These are phyloP conservation scores for Littorina saxatilis DNA, from an alignment of 1,140 invertebrate genomes.

Conservation along the genomic window DNA sequence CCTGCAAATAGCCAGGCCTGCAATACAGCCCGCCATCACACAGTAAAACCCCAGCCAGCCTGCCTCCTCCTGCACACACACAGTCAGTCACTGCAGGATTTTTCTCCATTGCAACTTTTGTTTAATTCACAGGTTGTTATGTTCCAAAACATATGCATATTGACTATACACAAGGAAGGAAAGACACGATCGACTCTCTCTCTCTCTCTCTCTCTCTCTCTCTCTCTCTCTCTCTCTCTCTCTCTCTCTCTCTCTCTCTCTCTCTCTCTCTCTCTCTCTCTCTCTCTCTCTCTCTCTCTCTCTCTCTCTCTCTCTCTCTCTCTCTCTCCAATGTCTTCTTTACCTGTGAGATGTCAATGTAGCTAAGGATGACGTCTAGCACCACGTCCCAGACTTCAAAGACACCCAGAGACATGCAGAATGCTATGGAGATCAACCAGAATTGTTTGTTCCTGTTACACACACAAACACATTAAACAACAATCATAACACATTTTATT, in stretches of 20 bases:
- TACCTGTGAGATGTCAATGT: slow-evolving; percentile 57
- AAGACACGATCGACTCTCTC: neutral
- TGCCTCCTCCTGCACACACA: slow-evolving; percentile 57
- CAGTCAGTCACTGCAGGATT: neutral
- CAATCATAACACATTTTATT: neutral
- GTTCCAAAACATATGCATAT: too few species aligned
- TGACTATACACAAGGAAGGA: too few species aligned
- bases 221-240: slow-evolving; percentile 15
- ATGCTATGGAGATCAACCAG: slow-evolving; percentile 61
- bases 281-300: too few species aligned
- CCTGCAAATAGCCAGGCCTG: slow-evolving; percentile 61
- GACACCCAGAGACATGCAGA: slow-evolving; percentile 58
- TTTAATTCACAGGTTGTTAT: too few species aligned
- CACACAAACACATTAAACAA: slow-evolving; percentile 8
- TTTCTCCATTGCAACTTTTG: too few species aligned
- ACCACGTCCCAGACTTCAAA: slow-evolving; percentile 62
- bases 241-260: slow-evolving; percentile 6
- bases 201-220: slow-evolving; percentile 16
- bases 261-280: too few species aligned
- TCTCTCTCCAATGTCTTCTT: too few species aligned
- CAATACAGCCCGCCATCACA: slow-evolving; percentile 58
- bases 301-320: too few species aligned
- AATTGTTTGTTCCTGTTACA: slow-evolving; percentile 55
- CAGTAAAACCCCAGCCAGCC: slow-evolving; percentile 67
- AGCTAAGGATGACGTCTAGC: slow-evolving; percentile 60